Percentiles rank a stretch among this genome's conserved stretches.
Evolutionary conservation across 2,113 vertebrate species (phyloP).

Genomic region (Brachypteracias leptosomus): DNA sequence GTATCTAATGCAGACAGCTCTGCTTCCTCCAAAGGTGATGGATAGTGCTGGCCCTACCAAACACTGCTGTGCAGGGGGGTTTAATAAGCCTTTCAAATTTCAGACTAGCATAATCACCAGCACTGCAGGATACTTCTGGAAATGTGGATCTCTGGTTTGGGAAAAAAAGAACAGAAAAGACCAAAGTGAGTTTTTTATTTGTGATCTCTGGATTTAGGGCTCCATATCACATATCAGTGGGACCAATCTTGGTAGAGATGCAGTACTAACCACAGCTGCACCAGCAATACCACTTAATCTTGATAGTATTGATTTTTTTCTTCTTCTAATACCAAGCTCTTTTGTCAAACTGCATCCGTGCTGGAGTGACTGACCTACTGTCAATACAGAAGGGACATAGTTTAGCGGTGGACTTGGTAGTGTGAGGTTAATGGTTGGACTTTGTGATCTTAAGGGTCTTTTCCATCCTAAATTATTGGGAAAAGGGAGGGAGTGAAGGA

Average conservation of each 20-base stretch:
- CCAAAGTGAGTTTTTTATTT: not conserved
- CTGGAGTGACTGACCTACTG: not conserved
- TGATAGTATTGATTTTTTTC: not conserved
- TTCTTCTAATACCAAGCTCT: not conserved
- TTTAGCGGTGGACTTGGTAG: not conserved
- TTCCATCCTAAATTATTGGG: not conserved
- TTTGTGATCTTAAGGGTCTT: not conserved
- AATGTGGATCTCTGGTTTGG: not conserved
- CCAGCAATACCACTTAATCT: not conserved
- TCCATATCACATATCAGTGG: not conserved
- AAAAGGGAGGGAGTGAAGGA: too few relatives aligned
- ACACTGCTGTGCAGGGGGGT: not conserved
- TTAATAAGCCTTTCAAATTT: not conserved
- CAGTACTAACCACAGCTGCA: not conserved
- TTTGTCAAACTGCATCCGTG: not conserved
- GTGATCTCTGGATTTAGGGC: not conserved
- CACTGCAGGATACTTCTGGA: not conserved
- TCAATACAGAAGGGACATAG: too few relatives aligned
- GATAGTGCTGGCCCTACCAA: fast-evolving
- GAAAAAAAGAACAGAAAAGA: not conserved
- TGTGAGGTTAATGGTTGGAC: not conserved
- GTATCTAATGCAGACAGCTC: not conserved
- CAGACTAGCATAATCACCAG: not conserved
- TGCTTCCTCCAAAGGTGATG: not conserved
- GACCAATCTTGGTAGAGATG: not conserved